Conservation (phyloP, 1,140 invertebrate species). For the Diorhabda elongata region DNA sequence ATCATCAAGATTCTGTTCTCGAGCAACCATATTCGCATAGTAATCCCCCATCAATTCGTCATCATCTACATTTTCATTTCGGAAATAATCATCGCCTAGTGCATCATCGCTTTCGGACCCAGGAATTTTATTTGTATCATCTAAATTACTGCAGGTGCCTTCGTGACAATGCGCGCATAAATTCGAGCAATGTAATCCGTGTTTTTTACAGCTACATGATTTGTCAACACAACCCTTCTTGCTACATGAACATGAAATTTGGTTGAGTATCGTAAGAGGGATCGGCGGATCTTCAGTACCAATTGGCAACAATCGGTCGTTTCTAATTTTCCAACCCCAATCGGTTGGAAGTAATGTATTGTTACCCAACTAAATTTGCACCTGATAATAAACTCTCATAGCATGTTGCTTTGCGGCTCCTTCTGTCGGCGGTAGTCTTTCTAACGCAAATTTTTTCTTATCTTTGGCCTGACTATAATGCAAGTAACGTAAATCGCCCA, state of each 20-base stretch:
- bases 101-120: too few species aligned
- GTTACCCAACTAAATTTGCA: not conserved
- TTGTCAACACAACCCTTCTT: not conserved
- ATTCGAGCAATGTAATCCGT: not conserved
- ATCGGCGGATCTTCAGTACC: not conserved
- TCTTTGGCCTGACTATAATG: not conserved
- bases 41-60: too few species aligned
- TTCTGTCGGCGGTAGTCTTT: conserved; percentile 11
- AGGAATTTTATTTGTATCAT: too few species aligned
- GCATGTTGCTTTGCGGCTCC: conserved; percentile 10
- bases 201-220: not conserved
- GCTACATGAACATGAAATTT: not conserved
- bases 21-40: too few species aligned
- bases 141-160: too few species aligned
- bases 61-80: too few species aligned
- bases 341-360: not conserved
- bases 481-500: not conserved
- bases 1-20: too few species aligned
- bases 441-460: conserved; percentile 5
- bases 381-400: conserved; percentile 6
- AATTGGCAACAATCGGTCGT: not conserved
- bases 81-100: too few species aligned
- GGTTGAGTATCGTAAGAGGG: not conserved
- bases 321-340: conserved; percentile 9
- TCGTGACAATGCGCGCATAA: not conserved